Percentiles rank a stretch among this genome's conserved stretches.
Conservation (phyloP, 2,888 invertebrate genomes). For the Laspeyria flexula region DNA sequence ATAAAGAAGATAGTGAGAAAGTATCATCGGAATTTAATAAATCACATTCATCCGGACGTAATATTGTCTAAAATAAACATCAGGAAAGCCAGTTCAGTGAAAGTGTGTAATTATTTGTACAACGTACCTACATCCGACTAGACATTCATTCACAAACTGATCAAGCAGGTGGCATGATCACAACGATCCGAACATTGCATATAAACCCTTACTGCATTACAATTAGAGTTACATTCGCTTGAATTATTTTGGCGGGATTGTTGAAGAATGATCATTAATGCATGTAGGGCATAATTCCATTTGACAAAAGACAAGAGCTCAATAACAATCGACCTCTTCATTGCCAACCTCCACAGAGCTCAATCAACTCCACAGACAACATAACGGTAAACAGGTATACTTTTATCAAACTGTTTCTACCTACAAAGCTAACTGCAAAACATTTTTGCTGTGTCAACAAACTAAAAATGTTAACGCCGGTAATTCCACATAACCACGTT, state of each 20-base stretch:
- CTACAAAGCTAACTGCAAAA: slow-evolving; percentile 10
- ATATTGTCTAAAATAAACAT: neutral
- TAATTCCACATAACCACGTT: slow-evolving; percentile 22
- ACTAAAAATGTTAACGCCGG: slow-evolving; percentile 32
- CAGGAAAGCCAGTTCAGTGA: neutral
- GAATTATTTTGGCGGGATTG: slow-evolving; percentile 31
- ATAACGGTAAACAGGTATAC: slow-evolving; percentile 3
- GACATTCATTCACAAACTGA: slow-evolving; percentile 22
- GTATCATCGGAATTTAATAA: neutral
- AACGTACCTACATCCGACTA: slow-evolving; percentile 1
- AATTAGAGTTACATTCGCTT: slow-evolving; percentile 12
- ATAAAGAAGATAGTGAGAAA: neutral
- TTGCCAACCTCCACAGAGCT: slow-evolving; percentile 14
- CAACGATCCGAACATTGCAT: slow-evolving; percentile 3
- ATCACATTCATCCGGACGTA: neutral
- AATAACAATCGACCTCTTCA: slow-evolving; percentile 45
- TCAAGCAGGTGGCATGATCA: slow-evolving; percentile 1
- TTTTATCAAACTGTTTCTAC: slow-evolving; percentile 16
- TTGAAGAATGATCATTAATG: neutral
- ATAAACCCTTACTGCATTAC: neutral
- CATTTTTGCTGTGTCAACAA: slow-evolving; percentile 44
- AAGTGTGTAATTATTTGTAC: slow-evolving; percentile 9
- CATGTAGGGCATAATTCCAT: slow-evolving; percentile 11
- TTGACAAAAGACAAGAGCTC: slow-evolving; percentile 35
- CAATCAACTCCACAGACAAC: slow-evolving; percentile 23